Evolutionary conservation across 2,113 vertebrate species (phyloP), one percentile per base, ranked within the genome.

Genomic region (Clarias gariepinus): DNA sequence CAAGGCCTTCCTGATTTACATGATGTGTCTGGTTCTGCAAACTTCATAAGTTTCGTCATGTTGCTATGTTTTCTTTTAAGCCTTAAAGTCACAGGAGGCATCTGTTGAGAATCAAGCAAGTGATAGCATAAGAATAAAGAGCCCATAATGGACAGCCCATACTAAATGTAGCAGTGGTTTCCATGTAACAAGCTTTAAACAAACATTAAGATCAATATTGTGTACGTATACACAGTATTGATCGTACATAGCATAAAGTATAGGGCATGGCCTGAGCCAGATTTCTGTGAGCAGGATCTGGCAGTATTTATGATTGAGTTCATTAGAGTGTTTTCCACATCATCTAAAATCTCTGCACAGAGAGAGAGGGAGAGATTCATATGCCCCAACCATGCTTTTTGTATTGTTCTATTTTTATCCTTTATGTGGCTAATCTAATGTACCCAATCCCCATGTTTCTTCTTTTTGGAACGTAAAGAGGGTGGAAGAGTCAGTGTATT

Each of bases 361-460:
- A 81, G 10, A 66, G 60, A 23, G n/a, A 71, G 41, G 61, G 41
- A 77, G 28, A 47, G 19, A 83, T 33, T 21, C 60, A 69, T 28
- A 21, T 91, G 91, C 92, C 91, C 89, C 82, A 52, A 74, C 79
- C 15, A 11, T 41, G 36, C 85, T 89, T 36, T 90, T 84, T 94
- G 86, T 90, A 88, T 91, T 87, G 58, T 90, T 91, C 85, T 25
- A 92, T 93, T 90, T 93, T 89, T 85, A 89, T 89, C 92, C 92
- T 92, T 89, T 90, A 89, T 90, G 16, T 81, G 73, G 47, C 33
- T 85, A 47, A 92, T 88, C 85, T 92, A 89, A 92, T 91, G 91
- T 91, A 85, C 84, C 92, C 89, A 93, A 93, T 94, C 94, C 93
- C 91, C 86, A 87, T 92, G 90, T 92, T 92, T 90, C 83, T 88